A percentile compares a stretch with the other conserved stretches of the same genome.
These are phyloP conservation scores for Drosophila robusta DNA, from an alignment of 2,888 invertebrate species.

Conservation along the genomic window DNA sequence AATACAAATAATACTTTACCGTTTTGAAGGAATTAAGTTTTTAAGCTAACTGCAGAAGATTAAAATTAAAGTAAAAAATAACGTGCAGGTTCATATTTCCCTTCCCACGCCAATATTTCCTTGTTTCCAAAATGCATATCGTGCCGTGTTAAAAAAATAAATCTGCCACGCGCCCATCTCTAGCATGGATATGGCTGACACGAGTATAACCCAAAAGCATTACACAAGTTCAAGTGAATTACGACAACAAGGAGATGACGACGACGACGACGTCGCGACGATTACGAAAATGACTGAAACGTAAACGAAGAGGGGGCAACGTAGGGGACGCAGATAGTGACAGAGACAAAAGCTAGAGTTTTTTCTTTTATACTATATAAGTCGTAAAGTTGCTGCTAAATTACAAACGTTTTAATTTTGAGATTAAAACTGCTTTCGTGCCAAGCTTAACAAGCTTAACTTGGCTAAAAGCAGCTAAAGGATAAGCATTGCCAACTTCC, in stretches of 20 bases:
- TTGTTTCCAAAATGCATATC: too few relatives aligned
- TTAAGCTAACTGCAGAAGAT: too few relatives aligned
- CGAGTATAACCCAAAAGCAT: constrained; percentile 56
- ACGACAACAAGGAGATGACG: constrained; percentile 65
- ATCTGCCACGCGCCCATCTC: background rate
- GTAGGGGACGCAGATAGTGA: constrained; percentile 9
- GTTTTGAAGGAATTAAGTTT: too few relatives aligned
- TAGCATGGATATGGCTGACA: constrained; percentile 24
- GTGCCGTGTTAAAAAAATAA: too few relatives aligned
- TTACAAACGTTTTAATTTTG: constrained; percentile 82
- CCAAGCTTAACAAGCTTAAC: constrained; percentile 78
- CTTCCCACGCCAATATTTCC: too few relatives aligned
- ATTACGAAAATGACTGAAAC: constrained; percentile 57
- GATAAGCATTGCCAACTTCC: constrained; percentile 61
- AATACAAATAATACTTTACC: too few relatives aligned
- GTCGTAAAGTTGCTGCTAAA: constrained; percentile 77
- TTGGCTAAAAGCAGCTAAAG: constrained; percentile 63
- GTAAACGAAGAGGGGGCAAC: background rate
- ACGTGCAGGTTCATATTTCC: too few relatives aligned
- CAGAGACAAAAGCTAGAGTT: constrained; percentile 35
- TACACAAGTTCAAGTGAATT: constrained; percentile 74
- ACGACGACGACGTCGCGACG: constrained; percentile 38
- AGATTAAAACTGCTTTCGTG: constrained; percentile 81
- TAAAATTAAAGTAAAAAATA: too few relatives aligned
- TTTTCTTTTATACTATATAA: constrained; percentile 54